phyloP scores from a whole-genome alignment of 1,140 invertebrate genomes.

The Oryzaephilus surinamensis region DNA sequence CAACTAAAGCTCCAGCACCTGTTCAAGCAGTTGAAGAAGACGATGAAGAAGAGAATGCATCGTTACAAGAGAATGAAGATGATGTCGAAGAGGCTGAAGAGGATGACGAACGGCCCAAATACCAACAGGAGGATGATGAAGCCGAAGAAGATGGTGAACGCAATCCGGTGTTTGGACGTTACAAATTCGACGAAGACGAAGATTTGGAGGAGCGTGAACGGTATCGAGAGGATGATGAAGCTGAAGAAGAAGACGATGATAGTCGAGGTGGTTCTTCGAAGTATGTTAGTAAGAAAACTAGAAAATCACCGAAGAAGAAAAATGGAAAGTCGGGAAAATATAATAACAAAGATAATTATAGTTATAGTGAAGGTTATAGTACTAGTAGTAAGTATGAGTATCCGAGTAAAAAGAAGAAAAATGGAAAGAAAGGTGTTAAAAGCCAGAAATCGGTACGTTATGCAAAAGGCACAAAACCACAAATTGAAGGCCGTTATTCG shows the following conservation, averaged over 20 bases:
- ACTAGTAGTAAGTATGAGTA: slow-evolving; percentile 13
- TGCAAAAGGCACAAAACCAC: too few species aligned
- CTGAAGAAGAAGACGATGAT: slow-evolving; percentile 8
- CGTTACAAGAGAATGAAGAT: slow-evolving; percentile 4
- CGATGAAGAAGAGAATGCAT: slow-evolving; percentile 4
- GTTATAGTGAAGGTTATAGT: slow-evolving; percentile 12
- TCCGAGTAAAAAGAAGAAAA: slow-evolving; percentile 13
- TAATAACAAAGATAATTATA: slow-evolving; percentile 9
- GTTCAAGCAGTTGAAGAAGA: slow-evolving; percentile 5
- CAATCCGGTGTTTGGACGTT: not conserved
- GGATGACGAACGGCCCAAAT: slow-evolving; percentile 6
- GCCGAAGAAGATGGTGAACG: not conserved
- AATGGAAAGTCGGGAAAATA: slow-evolving; percentile 8
- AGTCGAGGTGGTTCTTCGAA: slow-evolving; percentile 6
- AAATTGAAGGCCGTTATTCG: slow-evolving; percentile 23
- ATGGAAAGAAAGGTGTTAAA: slow-evolving; percentile 5
- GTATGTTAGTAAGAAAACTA: slow-evolving; percentile 1
- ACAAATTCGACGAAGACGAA: slow-evolving; percentile 8
- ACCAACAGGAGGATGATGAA: slow-evolving; percentile 7
- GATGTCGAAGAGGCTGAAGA: slow-evolving; percentile 6
- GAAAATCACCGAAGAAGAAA: slow-evolving; percentile 12
- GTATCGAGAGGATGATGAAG: slow-evolving; percentile 4
- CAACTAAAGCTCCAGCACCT: not conserved
- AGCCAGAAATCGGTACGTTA: slow-evolving; percentile 9
- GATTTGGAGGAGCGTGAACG: slow-evolving; percentile 5